Conservation (phyloP, 1,140 invertebrate species). For the Drosophila erecta region DNA sequence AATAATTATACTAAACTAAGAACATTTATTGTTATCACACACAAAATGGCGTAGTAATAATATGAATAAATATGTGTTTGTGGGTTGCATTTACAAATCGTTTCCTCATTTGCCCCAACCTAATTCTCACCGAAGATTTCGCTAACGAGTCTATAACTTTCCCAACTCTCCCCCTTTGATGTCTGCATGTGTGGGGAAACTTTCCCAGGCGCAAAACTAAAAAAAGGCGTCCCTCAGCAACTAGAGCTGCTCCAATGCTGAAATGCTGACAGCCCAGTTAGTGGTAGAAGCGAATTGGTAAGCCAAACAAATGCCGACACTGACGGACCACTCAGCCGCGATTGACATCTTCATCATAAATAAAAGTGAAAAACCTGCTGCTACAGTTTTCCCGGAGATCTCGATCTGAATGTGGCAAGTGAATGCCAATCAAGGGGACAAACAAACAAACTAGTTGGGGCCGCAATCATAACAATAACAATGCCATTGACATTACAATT, state of each 20-base stretch:
- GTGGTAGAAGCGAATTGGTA: slow-evolving; percentile 60
- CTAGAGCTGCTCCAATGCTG: slow-evolving; percentile 40
- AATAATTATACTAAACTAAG: too few species aligned
- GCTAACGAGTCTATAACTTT: slow-evolving; percentile 36
- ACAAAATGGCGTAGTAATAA: too few species aligned
- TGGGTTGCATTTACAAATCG: too few species aligned
- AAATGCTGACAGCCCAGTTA: slow-evolving; percentile 49
- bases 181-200: slow-evolving; percentile 28
- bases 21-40: too few species aligned
- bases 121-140: slow-evolving; percentile 17
- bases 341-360: slow-evolving; percentile 84
- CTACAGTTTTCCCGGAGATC: slow-evolving; percentile 53
- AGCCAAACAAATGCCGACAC: slow-evolving; percentile 76
- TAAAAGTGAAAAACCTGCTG: slow-evolving; percentile 81
- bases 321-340: slow-evolving; percentile 43
- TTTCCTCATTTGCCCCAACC: slow-evolving; percentile 9
- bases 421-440: slow-evolving; percentile 79
- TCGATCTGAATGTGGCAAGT: slow-evolving; percentile 73
- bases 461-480: slow-evolving; percentile 72
- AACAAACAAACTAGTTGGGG: slow-evolving; percentile 51
- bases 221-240: slow-evolving; percentile 56
- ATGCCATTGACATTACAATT: slow-evolving; percentile 65
- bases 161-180: slow-evolving; percentile 42
- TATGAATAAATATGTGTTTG: too few species aligned
- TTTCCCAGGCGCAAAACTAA: slow-evolving; percentile 58